Evolutionary conservation across 2,888 invertebrate species (phyloP).

Genomic region (Arctia plantaginis): DNA sequence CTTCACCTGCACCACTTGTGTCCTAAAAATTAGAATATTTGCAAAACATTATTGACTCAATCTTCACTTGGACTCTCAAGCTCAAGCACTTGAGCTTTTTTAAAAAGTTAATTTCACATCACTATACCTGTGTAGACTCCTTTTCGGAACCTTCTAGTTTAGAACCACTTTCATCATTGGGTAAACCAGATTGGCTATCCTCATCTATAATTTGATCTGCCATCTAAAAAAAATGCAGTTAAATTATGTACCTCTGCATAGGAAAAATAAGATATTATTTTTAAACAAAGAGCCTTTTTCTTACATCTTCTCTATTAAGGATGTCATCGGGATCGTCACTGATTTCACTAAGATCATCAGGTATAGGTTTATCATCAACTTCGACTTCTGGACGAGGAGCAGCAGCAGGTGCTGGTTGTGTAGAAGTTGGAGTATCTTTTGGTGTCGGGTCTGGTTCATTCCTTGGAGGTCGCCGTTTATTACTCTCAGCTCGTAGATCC

Average conservation of each 20-base stretch:
- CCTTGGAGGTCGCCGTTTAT: constrained; percentile 74
- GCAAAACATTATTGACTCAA: not conserved
- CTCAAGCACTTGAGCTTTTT: too few species aligned
- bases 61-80: not conserved
- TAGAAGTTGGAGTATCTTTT: constrained; percentile 71
- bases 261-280: not conserved
- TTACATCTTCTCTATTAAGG: constrained; percentile 91
- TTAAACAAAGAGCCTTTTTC: not conserved
- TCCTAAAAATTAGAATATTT: constrained; percentile 59
- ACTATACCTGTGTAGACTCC: constrained; percentile 75
- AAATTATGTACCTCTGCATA: not conserved
- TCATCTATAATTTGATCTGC: constrained; percentile 78
- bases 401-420: constrained; percentile 63
- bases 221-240: constrained; percentile 63
- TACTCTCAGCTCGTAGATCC: constrained; percentile 71
- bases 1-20: constrained; percentile 76
- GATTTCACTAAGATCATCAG: constrained; percentile 94
- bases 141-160: constrained; percentile 76
- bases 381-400: constrained; percentile 74
- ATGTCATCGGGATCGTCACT: constrained; percentile 96
- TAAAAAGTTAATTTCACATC: not conserved
- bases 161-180: constrained; percentile 64
- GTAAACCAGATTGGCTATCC: constrained; percentile 72
- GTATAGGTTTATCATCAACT: constrained; percentile 84
- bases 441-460: constrained; percentile 69